These are phyloP conservation scores for Aphrophora alni DNA, from an alignment of 2,888 invertebrate species.

Conservation along the genomic window DNA sequence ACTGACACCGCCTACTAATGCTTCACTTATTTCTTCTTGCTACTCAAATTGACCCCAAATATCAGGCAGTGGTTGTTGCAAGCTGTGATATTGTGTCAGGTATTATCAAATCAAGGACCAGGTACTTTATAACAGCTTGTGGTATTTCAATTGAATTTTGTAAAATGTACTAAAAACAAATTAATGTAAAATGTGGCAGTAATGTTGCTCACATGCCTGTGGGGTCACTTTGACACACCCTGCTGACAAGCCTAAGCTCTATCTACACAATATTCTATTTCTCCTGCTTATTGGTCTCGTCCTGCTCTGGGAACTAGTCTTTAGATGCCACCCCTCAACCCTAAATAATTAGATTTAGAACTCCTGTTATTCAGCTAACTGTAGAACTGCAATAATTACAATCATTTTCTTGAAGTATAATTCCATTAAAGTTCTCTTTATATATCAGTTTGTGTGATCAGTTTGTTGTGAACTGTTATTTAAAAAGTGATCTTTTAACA, in stretches of 20 bases:
- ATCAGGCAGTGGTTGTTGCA: not conserved
- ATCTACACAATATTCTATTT: slow-evolving; percentile 22
- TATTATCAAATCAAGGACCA: not conserved
- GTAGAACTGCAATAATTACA: too few species aligned
- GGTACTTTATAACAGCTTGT: not conserved
- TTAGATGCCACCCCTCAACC: not conserved
- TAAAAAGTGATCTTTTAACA: too few species aligned
- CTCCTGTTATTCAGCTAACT: too few species aligned
- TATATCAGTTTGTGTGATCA: too few species aligned
- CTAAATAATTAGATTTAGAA: too few species aligned
- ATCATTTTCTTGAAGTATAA: too few species aligned
- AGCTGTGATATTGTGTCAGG: not conserved
- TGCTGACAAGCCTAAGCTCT: slow-evolving; percentile 47
- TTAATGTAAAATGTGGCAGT: not conserved
- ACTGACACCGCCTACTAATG: slow-evolving; percentile 30
- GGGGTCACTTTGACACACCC: slow-evolving; percentile 44
- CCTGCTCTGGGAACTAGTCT: slow-evolving; percentile 6
- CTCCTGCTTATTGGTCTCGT: slow-evolving; percentile 21
- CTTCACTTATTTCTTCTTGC: slow-evolving; percentile 42
- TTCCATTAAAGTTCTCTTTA: too few species aligned
- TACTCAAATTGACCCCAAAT: slow-evolving; percentile 31
- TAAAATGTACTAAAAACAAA: too few species aligned
- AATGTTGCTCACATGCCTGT: not conserved
- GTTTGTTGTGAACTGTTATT: too few species aligned
- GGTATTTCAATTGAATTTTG: not conserved